Evolutionary conservation across 2,113 vertebrate genomes (phyloP).

Genomic region (Phylloscopus trochiloides): DNA sequence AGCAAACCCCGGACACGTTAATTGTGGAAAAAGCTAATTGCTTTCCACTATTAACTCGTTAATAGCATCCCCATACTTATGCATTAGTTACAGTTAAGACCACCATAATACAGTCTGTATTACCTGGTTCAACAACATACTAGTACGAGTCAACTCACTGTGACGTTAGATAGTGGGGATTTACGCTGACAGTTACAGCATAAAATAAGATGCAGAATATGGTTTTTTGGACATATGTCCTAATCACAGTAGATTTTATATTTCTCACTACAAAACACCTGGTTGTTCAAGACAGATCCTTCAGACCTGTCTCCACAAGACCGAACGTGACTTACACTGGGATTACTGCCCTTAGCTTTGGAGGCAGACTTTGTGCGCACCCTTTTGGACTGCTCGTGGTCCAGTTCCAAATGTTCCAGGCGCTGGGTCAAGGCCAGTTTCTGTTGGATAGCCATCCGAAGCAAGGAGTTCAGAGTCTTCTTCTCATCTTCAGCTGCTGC

Average conservation of each 20-base stretch:
- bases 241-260: conserved; percentile 98
- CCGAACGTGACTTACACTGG: conserved; percentile 87
- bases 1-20: conserved; percentile 50
- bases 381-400: conserved; percentile 91
- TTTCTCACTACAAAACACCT: conserved; percentile 93
- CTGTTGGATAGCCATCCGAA: conserved; percentile 99
- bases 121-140: conserved; percentile 76
- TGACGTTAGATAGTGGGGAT: conserved; percentile 79
- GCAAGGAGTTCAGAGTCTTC: conserved; percentile 96
- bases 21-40: conserved; percentile 57
- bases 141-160: conserved; percentile 75
- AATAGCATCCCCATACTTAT: conserved; percentile 75
- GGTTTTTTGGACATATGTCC: conserved; percentile 21
- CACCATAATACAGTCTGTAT: conserved; percentile 65
- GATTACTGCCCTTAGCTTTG: conserved; percentile 84
- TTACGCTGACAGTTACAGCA: conserved; percentile 71
- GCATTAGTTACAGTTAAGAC: conserved; percentile 79
- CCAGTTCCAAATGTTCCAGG: conserved; percentile 91
- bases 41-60: conserved; percentile 77
- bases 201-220: conserved; percentile 34
- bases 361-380: conserved; percentile 80
- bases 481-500: conserved; percentile 96
- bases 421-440: conserved; percentile 97
- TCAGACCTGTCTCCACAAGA: conserved; percentile 82
- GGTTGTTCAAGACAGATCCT: conserved; percentile 81